These are phyloP conservation scores for Picathartes gymnocephalus DNA, from an alignment of 2,113 vertebrate genomes.

Conservation along the genomic window DNA sequence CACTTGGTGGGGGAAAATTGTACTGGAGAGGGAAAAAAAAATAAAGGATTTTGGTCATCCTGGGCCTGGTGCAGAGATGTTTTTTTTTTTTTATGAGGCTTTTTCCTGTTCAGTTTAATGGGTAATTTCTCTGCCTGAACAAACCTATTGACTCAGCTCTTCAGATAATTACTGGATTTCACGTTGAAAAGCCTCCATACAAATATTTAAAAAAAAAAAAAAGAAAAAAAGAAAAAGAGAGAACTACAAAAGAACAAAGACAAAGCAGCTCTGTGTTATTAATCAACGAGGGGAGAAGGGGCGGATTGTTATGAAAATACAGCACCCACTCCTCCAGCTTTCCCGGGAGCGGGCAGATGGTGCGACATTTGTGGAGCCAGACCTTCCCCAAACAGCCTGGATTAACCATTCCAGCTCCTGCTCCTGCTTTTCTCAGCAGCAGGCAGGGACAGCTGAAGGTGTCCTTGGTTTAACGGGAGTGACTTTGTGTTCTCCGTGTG, in stretches of 20 bases:
- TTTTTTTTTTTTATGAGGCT: neutral
- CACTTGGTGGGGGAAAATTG: too few relatives aligned
- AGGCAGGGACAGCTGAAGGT: neutral
- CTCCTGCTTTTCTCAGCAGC: neutral
- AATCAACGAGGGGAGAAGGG: constrained; percentile 41
- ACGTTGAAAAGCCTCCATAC: constrained; percentile 20
- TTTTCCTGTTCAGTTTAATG: neutral
- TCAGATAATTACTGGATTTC: constrained; percentile 50
- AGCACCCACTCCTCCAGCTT: constrained; percentile 43
- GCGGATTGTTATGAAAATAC: constrained; percentile 53
- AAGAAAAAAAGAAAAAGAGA: neutral
- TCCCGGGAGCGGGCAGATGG: constrained; percentile 24
- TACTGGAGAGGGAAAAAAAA: fast-evolving
- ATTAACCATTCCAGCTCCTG: neutral
- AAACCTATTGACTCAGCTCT: constrained; percentile 53
- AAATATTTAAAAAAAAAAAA: constrained; percentile 22
- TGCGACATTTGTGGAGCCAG: constrained; percentile 29
- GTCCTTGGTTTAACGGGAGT: constrained; percentile 3
- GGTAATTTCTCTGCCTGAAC: constrained; percentile 22
- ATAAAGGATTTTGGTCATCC: neutral
- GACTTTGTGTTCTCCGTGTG: neutral
- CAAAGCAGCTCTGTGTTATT: constrained; percentile 40
- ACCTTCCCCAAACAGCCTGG: neutral
- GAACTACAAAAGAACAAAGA: constrained; percentile 28
- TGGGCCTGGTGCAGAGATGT: neutral